Base-by-base conservation (phyloP, 1,140 invertebrate species). In the Ips nitidus region DNA sequence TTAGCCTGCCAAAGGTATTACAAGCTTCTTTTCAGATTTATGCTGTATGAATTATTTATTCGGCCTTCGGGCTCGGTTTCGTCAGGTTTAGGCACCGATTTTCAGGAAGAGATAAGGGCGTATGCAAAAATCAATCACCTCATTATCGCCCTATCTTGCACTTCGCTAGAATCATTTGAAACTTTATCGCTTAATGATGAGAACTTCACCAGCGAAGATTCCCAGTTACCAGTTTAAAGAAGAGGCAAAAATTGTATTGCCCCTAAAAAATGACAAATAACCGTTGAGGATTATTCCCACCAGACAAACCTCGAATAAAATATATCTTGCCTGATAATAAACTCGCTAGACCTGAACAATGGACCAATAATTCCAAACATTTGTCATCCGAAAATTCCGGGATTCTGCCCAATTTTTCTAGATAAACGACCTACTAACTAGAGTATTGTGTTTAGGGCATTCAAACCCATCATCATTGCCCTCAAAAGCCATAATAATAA, bases 1-100 rank as follows among this genome's bases (percentile, higher is more conserved):
- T 66, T 66, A 66, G 37, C 52, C 63, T 66, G 63, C 63, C 63
- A 56, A 57, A 56, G 63, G 47, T 57, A 66, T 66, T 66, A 66
- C 41, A 56, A 56, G 50, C 40, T 56, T 66, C 63, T 57, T 42
- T 66, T 56, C 52, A 55, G 63, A 66, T 66, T 66, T 66, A 66
- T 66, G 52, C 39, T 38, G 37, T 39, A 66, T 66, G 63, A 66
- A 66, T 55, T 56, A 65, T 63, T 60, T 43, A 60, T 60, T 47
- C 41, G 3, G 22, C 41, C 58, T 37, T 55, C 52, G 5, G 52
- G 52, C 52, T n/a, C 8, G 52, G 37, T 50, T 50, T 50, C 7
- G 22, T 50, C 47, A 7, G 47, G 7, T 22, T 50, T 50, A 22
- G 22, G 22, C 22, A 22, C 22, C 22, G 22, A 22, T 22, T 22